These are phyloP conservation scores for Ispidina lecontei DNA, from an alignment of 2,797 vertebrate species.

Conservation along the genomic window DNA sequence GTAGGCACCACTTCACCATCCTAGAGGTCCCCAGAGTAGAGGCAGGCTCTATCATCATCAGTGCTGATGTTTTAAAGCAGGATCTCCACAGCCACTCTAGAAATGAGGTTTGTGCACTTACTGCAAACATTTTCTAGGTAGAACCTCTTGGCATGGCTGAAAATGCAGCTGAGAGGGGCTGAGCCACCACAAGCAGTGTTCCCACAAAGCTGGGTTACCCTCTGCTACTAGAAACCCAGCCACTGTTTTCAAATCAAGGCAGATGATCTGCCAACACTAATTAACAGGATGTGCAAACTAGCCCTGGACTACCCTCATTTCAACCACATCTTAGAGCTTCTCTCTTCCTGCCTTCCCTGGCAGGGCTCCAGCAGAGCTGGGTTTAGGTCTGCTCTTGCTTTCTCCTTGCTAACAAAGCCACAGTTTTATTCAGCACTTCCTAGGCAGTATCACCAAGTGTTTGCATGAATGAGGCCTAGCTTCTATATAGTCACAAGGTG, in stretches of 20 bases:
- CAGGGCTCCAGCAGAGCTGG: neutral
- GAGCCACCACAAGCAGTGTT: fast-evolving
- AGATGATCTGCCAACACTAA: neutral
- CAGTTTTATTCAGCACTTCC: neutral
- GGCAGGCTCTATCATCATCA: neutral
- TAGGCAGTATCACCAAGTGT: neutral
- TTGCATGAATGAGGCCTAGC: neutral
- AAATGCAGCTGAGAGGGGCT: neutral
- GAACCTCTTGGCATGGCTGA: neutral
- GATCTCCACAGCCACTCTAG: neutral
- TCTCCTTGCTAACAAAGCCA: neutral
- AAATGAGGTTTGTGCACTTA: neutral
- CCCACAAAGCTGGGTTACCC: neutral
- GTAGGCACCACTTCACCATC: fast-evolving
- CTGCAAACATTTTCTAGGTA: neutral
- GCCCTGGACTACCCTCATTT: neutral
- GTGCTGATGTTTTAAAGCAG: neutral
- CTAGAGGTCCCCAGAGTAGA: neutral
- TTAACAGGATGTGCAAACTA: neutral
- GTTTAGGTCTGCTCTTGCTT: neutral
- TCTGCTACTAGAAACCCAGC: neutral
- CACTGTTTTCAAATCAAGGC: neutral
- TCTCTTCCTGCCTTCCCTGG: neutral
- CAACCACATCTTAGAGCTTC: neutral
- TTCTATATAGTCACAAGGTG: neutral